phyloP scores from a whole-genome alignment of 2,888 invertebrate genomes.

The Drosophila koepferae region DNA sequence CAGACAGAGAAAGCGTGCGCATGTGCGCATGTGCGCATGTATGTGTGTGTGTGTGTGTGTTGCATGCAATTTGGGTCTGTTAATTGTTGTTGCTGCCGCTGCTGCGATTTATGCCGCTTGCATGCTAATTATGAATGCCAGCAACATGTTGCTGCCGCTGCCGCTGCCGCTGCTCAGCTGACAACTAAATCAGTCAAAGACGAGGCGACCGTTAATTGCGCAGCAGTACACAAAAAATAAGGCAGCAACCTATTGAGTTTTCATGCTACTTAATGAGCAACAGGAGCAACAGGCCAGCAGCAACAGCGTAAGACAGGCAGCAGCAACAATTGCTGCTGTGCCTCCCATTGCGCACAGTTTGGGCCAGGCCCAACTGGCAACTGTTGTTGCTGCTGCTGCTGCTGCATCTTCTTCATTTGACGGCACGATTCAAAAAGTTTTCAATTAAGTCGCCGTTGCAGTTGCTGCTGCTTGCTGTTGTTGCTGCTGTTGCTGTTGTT shows the following conservation, averaged over 20 bases:
- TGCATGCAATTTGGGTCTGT: conserved; percentile 77
- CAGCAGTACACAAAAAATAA: conserved; percentile 17
- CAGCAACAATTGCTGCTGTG: conserved; percentile 53
- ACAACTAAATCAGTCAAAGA: conserved; percentile 79
- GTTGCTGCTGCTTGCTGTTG: conserved; percentile 35
- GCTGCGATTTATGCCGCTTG: conserved; percentile 77
- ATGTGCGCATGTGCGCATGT: not conserved
- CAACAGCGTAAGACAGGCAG: conserved; percentile 50
- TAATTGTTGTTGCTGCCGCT: conserved; percentile 71
- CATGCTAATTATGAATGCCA: conserved; percentile 74
- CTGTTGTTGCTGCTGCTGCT: conserved; percentile 2
- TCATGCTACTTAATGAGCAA: conserved; percentile 78
- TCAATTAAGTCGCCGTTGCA: conserved; percentile 68
- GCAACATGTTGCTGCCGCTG: conserved; percentile 60
- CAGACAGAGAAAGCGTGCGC: conserved; percentile 41
- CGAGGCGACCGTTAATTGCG: conserved; percentile 54
- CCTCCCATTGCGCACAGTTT: conserved; percentile 75
- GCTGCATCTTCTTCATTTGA: conserved; percentile 42
- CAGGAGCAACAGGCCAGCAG: conserved; percentile 62
- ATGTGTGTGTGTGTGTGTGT: conserved; percentile 31
- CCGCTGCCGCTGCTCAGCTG: conserved; percentile 58
- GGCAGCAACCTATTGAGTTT: conserved; percentile 66
- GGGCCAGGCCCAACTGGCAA: conserved; percentile 41
- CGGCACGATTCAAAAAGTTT: conserved; percentile 68
- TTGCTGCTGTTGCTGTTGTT: conserved; percentile 29